Evolutionary conservation across 2,888 invertebrate genomes (phyloP), one percentile per base, ranked within the genome.

Genomic region (Drosophila borborema): DNA sequence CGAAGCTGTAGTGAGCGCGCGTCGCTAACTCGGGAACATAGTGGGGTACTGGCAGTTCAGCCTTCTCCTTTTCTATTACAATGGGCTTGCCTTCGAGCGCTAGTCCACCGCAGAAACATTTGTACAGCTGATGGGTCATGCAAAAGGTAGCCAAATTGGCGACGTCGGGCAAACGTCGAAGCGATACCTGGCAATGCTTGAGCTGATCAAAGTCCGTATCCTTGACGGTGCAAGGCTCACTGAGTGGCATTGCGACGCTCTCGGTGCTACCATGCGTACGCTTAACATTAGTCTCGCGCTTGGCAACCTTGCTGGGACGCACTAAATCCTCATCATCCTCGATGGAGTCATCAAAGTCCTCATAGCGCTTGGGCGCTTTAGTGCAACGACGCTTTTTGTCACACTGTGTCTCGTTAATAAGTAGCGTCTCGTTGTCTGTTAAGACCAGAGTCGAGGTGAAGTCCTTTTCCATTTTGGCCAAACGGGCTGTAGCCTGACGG

Each of bases 361-460:
- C 94, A 90, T 95, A 96, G 72, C 95, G 95, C 89, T 94, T 95
- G 6, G 96, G 95, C 2, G 94, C 91, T 92, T 95, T 95, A 49
- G 94, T 94, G 77, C 94, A 94, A 79, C 96, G 94, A 60, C 94
- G 93, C 61, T 92, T 92, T 48, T 91, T 94, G 86, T 90, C 92
- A 59, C 93, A 93, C 74, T 93, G 92, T 38, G 92, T 92, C 65
- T 94, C 93, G 71, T 95, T 95, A 36, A 96, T 93, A 10, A 96
- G 91, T 79, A 96, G 94, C 56, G 95, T 95, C 91, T 95, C 95
- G 82, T 95, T 94, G 34, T 95, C 95, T 12, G 95, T 94, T 48
- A 95, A 92, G 63, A 96, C 95, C 31, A 96, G 94, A 6, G 96
- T 96, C 82, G 96, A 95, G 18, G 95, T 95, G 91, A 96, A 96